Conservation (phyloP, 2,113 vertebrate species). For the Phoxinus phoxinus region DNA sequence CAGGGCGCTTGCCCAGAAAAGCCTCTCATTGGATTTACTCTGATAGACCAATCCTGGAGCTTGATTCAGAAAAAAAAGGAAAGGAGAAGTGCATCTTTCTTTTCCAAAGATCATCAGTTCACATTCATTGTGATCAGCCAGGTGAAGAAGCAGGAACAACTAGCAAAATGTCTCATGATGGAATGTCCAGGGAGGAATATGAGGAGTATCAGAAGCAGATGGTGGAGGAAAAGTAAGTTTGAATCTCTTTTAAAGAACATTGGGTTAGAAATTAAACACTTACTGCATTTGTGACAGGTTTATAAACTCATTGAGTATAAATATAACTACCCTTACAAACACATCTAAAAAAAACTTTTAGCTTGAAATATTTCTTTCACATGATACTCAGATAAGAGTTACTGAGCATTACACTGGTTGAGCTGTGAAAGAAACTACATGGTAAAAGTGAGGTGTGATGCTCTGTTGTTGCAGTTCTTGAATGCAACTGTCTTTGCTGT, state of each 20-base stretch:
- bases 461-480: not conserved
- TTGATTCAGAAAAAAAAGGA: slow-evolving; percentile 13
- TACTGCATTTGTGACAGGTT: not conserved
- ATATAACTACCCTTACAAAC: not conserved
- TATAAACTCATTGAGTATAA: not conserved
- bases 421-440: not conserved
- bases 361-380: not conserved
- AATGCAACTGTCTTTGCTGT: not conserved
- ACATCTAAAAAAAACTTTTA: not conserved
- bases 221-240: slow-evolving; percentile 88
- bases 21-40: slow-evolving; percentile 54
- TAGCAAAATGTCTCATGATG: slow-evolving; percentile 52
- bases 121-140: not conserved
- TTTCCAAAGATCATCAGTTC: not conserved
- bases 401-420: not conserved
- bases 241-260: not conserved
- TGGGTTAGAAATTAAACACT: too few relatives aligned
- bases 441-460: not conserved
- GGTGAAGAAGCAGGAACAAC: not conserved
- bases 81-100: not conserved
- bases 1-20: slow-evolving; percentile 41
- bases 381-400: not conserved
- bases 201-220: slow-evolving; percentile 88
- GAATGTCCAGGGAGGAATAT: slow-evolving; percentile 86
- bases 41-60: slow-evolving; percentile 39